These are phyloP conservation scores for Schrankia costaestrigalis DNA, from an alignment of 2,888 invertebrate genomes.

Conservation along the genomic window DNA sequence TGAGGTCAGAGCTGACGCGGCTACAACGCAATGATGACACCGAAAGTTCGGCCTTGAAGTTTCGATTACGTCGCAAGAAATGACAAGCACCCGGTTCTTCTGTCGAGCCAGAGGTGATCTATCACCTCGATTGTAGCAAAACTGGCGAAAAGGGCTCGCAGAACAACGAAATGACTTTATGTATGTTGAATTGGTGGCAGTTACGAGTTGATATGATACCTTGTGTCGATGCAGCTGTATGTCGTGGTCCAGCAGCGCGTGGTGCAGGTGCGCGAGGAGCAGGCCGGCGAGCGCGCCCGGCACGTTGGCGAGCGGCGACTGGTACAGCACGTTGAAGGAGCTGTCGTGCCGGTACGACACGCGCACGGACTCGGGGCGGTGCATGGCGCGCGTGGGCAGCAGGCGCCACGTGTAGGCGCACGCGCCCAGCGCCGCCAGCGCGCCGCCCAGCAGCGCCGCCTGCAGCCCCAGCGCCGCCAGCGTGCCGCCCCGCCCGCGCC, in stretches of 20 bases:
- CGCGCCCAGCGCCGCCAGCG: slow-evolving; percentile 38
- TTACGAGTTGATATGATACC: slow-evolving; percentile 26
- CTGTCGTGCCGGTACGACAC: no score
- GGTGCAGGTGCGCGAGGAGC: slow-evolving; percentile 61
- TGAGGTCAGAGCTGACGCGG: no score
- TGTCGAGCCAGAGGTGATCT: no score
- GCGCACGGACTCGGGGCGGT: no score
- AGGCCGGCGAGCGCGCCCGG: slow-evolving; percentile 65
- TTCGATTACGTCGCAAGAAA: no score
- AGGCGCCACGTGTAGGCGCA: slow-evolving; percentile 59
- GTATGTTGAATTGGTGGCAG: not conserved
- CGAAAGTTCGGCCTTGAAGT: no score
- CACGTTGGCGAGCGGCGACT: slow-evolving; percentile 69
- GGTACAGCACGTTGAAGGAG: slow-evolving; percentile 70
- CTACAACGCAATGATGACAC: no score
- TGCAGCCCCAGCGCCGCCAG: slow-evolving; percentile 47
- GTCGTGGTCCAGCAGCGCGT: slow-evolving; percentile 36
- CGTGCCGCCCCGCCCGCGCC: no score
- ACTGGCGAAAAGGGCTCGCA: no score
- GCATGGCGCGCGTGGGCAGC: slow-evolving; percentile 62
- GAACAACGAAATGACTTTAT: no score
- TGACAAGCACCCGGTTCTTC: no score
- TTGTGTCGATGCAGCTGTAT: slow-evolving; percentile 38
- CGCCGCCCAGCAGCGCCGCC: slow-evolving; percentile 37
- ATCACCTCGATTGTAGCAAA: no score